Base-by-base conservation (phyloP, 2,888 invertebrate genomes). In the Rotaria magnacalcarata region DNA sequence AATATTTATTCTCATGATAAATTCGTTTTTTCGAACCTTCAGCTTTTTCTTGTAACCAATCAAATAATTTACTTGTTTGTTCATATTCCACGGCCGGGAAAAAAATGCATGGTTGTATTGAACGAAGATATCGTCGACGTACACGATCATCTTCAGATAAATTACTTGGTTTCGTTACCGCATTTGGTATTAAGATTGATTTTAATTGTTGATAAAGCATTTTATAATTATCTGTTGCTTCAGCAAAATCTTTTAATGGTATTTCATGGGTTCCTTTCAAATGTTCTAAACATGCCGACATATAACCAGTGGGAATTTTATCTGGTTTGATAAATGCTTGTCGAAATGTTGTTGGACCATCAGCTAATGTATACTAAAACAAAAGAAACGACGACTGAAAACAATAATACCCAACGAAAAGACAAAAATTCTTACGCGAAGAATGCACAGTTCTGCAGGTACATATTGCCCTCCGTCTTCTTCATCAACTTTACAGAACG, bases 1-100 rank as follows among this genome's bases (percentile, higher is more conserved):
- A 74, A 75, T 21, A 75, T 52, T 52, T 3, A 11, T 52, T 52
- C 8, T 47, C 50, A 50, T 11, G 8, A 50, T 8, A 11, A 11
- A 8, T 50, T 50, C 50, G 1, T 50, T 11, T 50, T 50, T 75
- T 43, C 21, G 21, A 11, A 47, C 80, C 80, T 80, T 80, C 80
- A 47, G 80, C 80, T 80, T 80, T 80, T 80, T 80, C 80, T 47
- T 80, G 47, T 47, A 80, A 16, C 80, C 80, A 80, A 80, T 80
- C 47, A 5, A 80, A 8, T n/a, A 80, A 80, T 47, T 47, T 8
- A 47, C 47, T 80, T 47, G 80, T 80, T 47, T 80, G 80, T n/a
- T 80, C 80, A 80, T 47, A 47, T 47, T 80, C 80, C 24, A 80
- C 43, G n/a, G 80, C 80, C 5, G 80, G 47, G 47, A 43, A 80